These are phyloP conservation scores for Nephotettix cincticeps DNA, from an alignment of 1,140 invertebrate species.

Conservation along the genomic window DNA sequence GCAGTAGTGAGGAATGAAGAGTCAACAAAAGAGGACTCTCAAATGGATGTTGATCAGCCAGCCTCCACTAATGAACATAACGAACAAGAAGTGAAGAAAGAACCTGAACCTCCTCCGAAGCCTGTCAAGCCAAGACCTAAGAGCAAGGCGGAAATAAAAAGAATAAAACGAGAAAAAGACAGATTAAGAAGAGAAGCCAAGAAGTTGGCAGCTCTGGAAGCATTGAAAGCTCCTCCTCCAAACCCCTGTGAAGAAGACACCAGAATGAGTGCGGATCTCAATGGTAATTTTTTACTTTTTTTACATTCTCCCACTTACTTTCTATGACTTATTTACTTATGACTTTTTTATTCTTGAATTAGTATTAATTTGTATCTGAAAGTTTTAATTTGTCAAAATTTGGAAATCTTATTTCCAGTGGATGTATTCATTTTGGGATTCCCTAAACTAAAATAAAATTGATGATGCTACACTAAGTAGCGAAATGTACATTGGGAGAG, in stretches of 20 bases:
- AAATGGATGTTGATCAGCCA: neutral
- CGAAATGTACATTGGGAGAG: too few species aligned
- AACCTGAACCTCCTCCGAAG: slow-evolving; percentile 19
- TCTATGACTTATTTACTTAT: too few species aligned
- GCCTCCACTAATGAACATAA: neutral
- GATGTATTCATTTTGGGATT: too few species aligned
- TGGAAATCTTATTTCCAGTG: too few species aligned
- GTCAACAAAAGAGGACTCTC: neutral
- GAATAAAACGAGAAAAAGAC: slow-evolving; percentile 11
- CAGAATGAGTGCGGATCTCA: slow-evolving; percentile 71
- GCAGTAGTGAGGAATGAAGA: neutral
- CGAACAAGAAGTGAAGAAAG: neutral
- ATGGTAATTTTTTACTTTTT: neutral
- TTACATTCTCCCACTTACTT: too few species aligned
- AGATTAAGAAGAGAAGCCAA: slow-evolving; percentile 17
- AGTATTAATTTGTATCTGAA: too few species aligned
- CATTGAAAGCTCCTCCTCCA: slow-evolving; percentile 42
- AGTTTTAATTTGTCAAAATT: too few species aligned
- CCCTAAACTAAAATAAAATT: too few species aligned
- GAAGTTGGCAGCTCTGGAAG: slow-evolving; percentile 32
- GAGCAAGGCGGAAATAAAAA: slow-evolving; percentile 11
- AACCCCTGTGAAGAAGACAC: slow-evolving; percentile 83
- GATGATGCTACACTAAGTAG: too few species aligned
- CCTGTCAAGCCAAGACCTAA: slow-evolving; percentile 11
- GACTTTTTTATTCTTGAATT: too few species aligned